Evolutionary conservation across 2,113 vertebrate genomes (phyloP), one percentile per base, ranked within the genome.

Genomic region (Salvelinus fontinalis): DNA sequence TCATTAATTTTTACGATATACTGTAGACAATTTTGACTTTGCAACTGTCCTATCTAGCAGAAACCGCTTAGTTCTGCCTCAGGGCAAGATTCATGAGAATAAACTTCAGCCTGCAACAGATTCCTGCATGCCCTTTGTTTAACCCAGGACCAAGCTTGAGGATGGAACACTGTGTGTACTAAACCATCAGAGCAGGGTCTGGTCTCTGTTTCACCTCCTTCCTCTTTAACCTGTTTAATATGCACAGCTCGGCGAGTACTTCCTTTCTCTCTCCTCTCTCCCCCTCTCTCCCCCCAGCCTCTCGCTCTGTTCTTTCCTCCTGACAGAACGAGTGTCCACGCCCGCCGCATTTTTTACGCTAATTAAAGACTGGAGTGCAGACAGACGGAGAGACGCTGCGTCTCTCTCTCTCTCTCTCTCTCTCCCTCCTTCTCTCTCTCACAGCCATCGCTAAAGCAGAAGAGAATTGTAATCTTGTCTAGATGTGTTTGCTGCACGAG

Each of bases 281-380:
- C 12, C 14, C 2, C 7, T 1, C 31, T 13, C 54, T 64, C 13
- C 39, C 24, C 57, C 1, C 51, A 60, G 12, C n/a, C n/a, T 54
- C 39, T 71, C 70, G 0, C 65, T 29, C 65, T 66, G 48, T 71
- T n/a, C 49, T 34, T 18, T 12, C 13, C 29, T 22, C 12, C 67
- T 68, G 67, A 68, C 66, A 39, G 66, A 34, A 16, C 6, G 18
- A 27, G 66, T 26, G 29, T 16, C 29, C 16, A 26, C 16, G 29
- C 14, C 18, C 5, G 31, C 66, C 31, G 18, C 66, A 68, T 68
- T 39, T 68, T 11, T 68, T 29, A 68, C 66, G 29, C 66, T 68
- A 39, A 68, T 68, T 34, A 68, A 68, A 29, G 29, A 68, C 66
- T 34, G 66, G 66, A 68, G 27, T 31, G 66, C 66, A 68, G 66